Percentiles rank a stretch among this genome's conserved stretches.
Conservation (phyloP, 1,140 invertebrate genomes). For the Semibalanus balanoides region DNA sequence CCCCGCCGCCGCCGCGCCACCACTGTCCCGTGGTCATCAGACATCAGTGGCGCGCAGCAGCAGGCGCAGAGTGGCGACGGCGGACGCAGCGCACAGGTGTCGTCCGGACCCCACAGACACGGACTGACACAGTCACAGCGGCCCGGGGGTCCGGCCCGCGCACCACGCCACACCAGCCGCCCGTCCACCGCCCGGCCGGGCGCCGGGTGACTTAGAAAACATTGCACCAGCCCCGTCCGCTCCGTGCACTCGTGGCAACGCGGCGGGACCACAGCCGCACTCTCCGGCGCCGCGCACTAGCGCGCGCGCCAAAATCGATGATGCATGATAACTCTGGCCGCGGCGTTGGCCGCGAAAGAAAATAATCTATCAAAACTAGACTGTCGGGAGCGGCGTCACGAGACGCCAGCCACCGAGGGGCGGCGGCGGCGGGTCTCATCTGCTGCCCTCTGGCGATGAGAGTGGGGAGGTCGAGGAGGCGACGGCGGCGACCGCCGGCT, state of each 20-base stretch:
- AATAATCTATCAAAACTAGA: conserved; percentile 1
- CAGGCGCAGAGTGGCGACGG: too few species aligned
- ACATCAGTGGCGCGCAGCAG: neutral
- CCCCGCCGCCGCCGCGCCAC: too few species aligned
- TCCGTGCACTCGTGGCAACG: too few species aligned
- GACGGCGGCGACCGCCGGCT: too few species aligned
- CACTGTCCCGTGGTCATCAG: neutral
- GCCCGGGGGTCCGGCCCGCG: too few species aligned
- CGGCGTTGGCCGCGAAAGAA: neutral
- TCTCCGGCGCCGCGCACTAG: too few species aligned
- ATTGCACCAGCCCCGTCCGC: neutral
- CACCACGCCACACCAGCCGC: too few species aligned
- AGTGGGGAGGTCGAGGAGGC: neutral
- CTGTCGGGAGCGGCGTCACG: neutral
- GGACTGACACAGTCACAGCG: too few species aligned
- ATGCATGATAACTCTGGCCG: neutral
- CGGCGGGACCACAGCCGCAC: neutral
- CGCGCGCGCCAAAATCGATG: neutral
- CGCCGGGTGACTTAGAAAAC: neutral
- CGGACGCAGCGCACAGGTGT: too few species aligned
- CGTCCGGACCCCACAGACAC: too few species aligned
- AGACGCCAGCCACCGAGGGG: too few species aligned
- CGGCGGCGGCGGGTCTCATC: neutral
- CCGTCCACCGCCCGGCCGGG: too few species aligned
- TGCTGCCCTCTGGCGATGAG: neutral